phyloP scores from a whole-genome alignment of 2,797 vertebrate species.

The Urophycis tenuis region DNA sequence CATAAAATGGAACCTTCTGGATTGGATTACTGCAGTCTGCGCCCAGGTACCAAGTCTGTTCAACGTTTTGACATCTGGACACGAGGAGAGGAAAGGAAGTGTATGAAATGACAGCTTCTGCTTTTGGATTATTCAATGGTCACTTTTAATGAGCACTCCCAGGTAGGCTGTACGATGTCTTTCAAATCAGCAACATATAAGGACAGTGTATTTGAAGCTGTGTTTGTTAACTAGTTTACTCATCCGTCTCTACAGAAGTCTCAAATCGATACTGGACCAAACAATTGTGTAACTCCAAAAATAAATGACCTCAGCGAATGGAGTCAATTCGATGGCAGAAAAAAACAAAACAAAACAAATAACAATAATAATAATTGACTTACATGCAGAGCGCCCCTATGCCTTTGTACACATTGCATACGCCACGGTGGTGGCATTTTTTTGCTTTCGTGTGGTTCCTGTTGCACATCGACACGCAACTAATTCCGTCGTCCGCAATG shows the following conservation, averaged over 20 bases:
- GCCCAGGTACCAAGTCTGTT: constrained; percentile 33
- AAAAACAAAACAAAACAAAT: neutral
- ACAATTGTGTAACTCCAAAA: neutral
- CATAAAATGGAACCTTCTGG: constrained; percentile 18
- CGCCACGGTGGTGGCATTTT: constrained; percentile 15
- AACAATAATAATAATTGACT: neutral
- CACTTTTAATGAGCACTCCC: neutral
- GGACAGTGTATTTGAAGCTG: too few relatives aligned
- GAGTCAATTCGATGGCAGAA: neutral
- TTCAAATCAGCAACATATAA: too few relatives aligned
- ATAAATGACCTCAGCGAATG: neutral
- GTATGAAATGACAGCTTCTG: neutral
- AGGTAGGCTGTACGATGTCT: neutral
- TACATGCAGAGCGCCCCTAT: constrained; percentile 27
- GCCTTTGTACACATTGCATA: constrained; percentile 11
- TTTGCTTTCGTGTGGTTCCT: fast-evolving
- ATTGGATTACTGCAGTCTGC: constrained; percentile 18
- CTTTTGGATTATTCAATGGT: neutral
- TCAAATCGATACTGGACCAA: too few relatives aligned
- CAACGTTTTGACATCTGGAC: constrained; percentile 19
- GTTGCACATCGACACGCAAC: constrained; percentile 13
- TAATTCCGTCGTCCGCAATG: fast-evolving
- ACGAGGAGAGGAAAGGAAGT: neutral
- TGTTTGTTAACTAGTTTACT: too few relatives aligned
- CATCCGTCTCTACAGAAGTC: too few relatives aligned